These are phyloP conservation scores for Lagria hirta DNA, from an alignment of 2,888 invertebrate species.

Conservation along the genomic window DNA sequence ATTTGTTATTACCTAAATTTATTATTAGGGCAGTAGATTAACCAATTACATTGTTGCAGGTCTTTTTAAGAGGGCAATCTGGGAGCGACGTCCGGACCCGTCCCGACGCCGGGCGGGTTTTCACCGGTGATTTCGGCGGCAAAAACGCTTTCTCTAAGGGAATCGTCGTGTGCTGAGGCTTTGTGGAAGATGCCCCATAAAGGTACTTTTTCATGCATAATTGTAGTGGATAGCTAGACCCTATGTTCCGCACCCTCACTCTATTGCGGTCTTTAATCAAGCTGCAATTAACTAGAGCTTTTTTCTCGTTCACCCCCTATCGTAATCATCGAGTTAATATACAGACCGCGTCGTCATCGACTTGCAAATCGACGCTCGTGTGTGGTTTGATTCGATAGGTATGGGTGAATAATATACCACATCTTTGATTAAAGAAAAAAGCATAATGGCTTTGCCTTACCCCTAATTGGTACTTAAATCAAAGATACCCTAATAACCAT, in stretches of 20 bases:
- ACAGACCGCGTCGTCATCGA: constrained; percentile 45
- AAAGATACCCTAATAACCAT: no score
- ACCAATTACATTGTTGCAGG: constrained; percentile 42
- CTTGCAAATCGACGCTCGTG: constrained; percentile 30
- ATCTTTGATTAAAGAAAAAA: no score
- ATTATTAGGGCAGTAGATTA: no score
- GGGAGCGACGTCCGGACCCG: constrained; percentile 66
- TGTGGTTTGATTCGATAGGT: no score
- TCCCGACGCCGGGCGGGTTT: constrained; percentile 60
- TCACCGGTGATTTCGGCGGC: constrained; percentile 58
- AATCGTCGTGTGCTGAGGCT: constrained; percentile 72
- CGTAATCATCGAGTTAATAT: constrained; percentile 50
- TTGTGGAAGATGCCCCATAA: constrained; percentile 88
- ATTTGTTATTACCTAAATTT: no score
- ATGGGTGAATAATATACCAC: no score
- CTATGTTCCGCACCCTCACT: constrained; percentile 42
- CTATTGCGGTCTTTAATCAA: constrained; percentile 54
- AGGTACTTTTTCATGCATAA: constrained; percentile 63
- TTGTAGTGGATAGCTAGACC: no score
- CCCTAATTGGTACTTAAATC: no score
- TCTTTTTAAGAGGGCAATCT: constrained; percentile 52
- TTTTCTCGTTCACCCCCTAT: constrained; percentile 40
- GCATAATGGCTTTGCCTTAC: no score
- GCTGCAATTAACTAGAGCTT: constrained; percentile 52
- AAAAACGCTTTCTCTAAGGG: constrained; percentile 68